These are phyloP conservation scores for Lagodon rhomboides DNA, from an alignment of 2,797 vertebrate species.

Conservation along the genomic window DNA sequence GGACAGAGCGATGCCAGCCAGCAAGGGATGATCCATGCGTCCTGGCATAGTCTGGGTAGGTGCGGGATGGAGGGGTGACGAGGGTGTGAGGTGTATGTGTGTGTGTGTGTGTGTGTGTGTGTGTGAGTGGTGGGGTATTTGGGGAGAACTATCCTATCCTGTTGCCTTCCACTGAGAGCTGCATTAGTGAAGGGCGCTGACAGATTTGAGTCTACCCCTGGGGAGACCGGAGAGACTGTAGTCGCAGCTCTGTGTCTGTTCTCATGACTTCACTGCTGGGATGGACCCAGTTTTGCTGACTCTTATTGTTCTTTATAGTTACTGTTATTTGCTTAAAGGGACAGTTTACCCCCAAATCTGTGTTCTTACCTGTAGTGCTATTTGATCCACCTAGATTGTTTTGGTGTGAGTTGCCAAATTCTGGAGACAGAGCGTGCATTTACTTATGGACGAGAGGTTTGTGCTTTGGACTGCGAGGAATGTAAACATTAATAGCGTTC, in stretches of 20 bases:
- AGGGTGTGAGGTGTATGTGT: slow-evolving; percentile 19
- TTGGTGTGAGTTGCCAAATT: neutral
- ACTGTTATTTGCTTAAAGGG: slow-evolving; percentile 13
- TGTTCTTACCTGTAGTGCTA: neutral
- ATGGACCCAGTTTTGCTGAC: slow-evolving; percentile 60
- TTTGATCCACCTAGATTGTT: neutral
- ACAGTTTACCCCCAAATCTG: too few species aligned
- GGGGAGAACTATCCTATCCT: slow-evolving; percentile 41
- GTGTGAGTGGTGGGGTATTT: slow-evolving; percentile 22
- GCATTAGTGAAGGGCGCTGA: slow-evolving; percentile 70
- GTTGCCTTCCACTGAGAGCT: slow-evolving; percentile 52
- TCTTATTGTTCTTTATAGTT: slow-evolving; percentile 36
- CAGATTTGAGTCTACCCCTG: slow-evolving; percentile 58
- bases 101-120: slow-evolving; percentile 21
- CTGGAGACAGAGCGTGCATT: neutral
- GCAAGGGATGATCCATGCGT: slow-evolving; percentile 54
- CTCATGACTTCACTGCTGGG: slow-evolving; percentile 75
- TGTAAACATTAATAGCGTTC: neutral
- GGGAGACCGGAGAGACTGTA: slow-evolving; percentile 55
- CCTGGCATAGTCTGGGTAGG: slow-evolving; percentile 56
- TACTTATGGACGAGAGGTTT: neutral
- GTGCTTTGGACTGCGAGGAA: neutral
- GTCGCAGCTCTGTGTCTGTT: slow-evolving; percentile 64
- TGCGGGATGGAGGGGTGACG: slow-evolving; percentile 26
- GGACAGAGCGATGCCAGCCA: slow-evolving; percentile 63